phyloP scores from a whole-genome alignment of 2,797 vertebrate genomes.

The Phaenicophaeus curvirostris region DNA sequence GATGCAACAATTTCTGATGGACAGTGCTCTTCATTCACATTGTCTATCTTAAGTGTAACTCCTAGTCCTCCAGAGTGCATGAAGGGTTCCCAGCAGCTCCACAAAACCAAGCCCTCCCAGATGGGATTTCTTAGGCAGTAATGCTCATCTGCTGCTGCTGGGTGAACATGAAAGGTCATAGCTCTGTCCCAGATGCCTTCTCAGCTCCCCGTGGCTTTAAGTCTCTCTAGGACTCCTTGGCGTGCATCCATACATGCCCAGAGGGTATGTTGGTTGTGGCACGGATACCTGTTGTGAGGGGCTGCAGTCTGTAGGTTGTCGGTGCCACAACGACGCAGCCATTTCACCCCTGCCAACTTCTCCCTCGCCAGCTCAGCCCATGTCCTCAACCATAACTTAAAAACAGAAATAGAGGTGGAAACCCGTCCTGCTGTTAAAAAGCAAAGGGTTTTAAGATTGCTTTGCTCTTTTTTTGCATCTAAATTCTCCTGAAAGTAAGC shows the following conservation, averaged over 20 bases:
- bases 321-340: background rate
- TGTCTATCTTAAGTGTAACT: background rate
- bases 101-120: background rate
- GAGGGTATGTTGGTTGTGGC: background rate
- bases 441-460: background rate
- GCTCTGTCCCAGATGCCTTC: background rate
- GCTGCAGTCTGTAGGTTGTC: background rate
- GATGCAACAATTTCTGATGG: background rate
- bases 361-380: background rate
- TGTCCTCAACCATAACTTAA: rapidly evolving
- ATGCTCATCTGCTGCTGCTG: background rate
- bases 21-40: background rate
- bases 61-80: background rate
- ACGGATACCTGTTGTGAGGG: background rate
- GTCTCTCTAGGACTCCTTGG: background rate
- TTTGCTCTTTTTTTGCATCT: background rate
- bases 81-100: background rate
- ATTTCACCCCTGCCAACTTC: background rate
- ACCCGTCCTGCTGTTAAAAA: background rate
- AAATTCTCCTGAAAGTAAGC: background rate
- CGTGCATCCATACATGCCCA: rapidly evolving
- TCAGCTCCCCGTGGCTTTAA: background rate
- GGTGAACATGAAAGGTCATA: background rate
- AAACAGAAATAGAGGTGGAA: background rate
- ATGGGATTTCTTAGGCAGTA: background rate